Evolutionary conservation across 2,113 vertebrate genomes (phyloP), one percentile per base, ranked within the genome.

Genomic region (Geothlypis trichas): DNA sequence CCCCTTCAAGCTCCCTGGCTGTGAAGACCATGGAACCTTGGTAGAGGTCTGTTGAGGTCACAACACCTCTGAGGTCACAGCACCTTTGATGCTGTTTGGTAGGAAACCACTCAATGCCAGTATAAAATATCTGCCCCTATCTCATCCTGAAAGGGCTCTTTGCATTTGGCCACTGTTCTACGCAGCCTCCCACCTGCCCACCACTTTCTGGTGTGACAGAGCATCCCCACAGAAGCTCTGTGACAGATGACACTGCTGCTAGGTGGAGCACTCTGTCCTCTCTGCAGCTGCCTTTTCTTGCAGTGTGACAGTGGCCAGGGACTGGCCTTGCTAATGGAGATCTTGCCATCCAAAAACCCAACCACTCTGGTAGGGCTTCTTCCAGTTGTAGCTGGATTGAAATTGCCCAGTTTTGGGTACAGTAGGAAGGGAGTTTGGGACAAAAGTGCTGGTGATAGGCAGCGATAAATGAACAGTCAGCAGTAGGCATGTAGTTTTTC

Each of bases 391-490:
- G 33, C 24, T 75, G 46, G 26, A 44, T 72, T 90, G 72, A 42
- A 58, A 15, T 28, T 41, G 62, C 54, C 57, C n/a, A 54, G 47
- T 87, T 81, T 83, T 52, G 76, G 57, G 61, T 66, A 82, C 71
- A 89, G 81, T 75, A 69, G 5, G 9, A 21, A 59, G 62, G 58
- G 72, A 59, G 28, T 51, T 17, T 76, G 86, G 54, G 74, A 33
- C 57, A 44, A 27, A 87, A 81, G 33, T 46, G 33, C 65, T 51
- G 69, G 37, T 33, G 58, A 59, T 39, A 80, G 61, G 41, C 54
- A 96, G 91, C 7, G 26, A 83, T 66, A 84, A 96, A 91, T 9
- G 20, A 75, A 91, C 67, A 89, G 62, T 39, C 41, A 90, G 73
- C 33, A 44, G 49, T 4, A 87, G 73, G 54, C 61, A 78, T 35